Base-by-base conservation (phyloP, 2,797 vertebrate genomes). In the Ctenosaura bakeri region DNA sequence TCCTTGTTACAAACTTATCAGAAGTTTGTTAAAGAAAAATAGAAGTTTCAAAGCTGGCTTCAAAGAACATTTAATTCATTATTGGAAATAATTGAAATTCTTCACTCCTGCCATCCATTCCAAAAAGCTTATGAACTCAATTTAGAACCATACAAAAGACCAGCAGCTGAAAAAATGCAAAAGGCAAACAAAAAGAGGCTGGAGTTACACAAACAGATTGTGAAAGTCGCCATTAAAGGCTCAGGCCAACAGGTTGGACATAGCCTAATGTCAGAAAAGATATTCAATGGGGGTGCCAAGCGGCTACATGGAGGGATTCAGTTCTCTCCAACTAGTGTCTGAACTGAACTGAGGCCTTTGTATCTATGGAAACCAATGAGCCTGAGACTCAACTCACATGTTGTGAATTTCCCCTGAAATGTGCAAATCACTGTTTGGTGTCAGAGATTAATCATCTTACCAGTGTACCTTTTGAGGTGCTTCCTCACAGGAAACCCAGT, bases 361-460 rank as follows among this genome's bases (percentile, higher is more conserved):
- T 76, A 76, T 26, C 85, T 71, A 76, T 76, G 52, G 85, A 76
- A 86, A 86, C 71, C 52, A 86, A 32, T 26, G 52, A 59, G 64
- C 42, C 42, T 32, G 66, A 84, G 42, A 84, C 29, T 38, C 42
- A 42, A 52, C 69, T 50, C 83, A 71, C 71, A 84, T 52, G 83
- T 84, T 69, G 62, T 84, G 42, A 42, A 84, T 66, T 66, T 62
- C 69, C 82, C 46, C 62, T 64, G 64, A 84, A 69, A 84, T 69
- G 59, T 26, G 62, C 62, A 69, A 20, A 84, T 84, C 16, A 32
- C 62, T 46, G 56, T 46, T 46, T 64, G 24, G 14, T 52, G 42
- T 52, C 64, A 71, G 62, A 50, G 66, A 84, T 84, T 42, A 66
- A 46, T 84, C 59, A 66, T 69, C 38, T 32, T 66, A 66, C 62